Evolutionary conservation across 2,888 invertebrate species (phyloP), one percentile per base, ranked within the genome.

Genomic region (Hymenopus coronatus): DNA sequence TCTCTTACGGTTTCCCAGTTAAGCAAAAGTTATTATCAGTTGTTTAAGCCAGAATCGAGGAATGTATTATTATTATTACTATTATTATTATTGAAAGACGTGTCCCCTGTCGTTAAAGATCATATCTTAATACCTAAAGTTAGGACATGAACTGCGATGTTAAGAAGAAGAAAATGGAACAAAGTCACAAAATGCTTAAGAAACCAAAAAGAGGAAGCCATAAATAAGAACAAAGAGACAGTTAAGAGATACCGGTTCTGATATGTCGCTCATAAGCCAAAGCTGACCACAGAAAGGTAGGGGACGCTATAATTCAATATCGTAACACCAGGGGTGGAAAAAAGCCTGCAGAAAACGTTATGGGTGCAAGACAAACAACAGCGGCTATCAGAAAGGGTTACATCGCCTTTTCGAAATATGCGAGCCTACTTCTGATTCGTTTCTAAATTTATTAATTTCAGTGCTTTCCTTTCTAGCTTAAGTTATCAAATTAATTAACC

Each of bases 271-370:
- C 85, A 85, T 85, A 85, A 85, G 85, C 85, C 46, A 85, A 84
- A 85, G 85, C 85, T 85, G 85, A 85, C 85, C 85, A 28, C 85
- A 85, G 46, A n/a, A 28, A 28, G 20, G 84, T 28, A 30, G 54
- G 46, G 27, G 85, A 12, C 54, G 85, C 85, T n/a, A 85, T 85
- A 85, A 85, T 85, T 85, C 85, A 85, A 85, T 85, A 85, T 85
- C 85, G n/a, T 40, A 28, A 84, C 84, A 33, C 25, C 15, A n/a
- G n/a, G 85, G 27, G 85, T 20, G 20, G 33, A 27, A 27, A 85
- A 27, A 25, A 4, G 84, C 14, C 20, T 54, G n/a, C 46, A 46
- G 85, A 46, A 27, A 85, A 27, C 27, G 54, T 70, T 70, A 70
- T 46, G 46, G 9, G 46, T 9, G 4, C 40, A 30, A 84, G 33